Evolutionary conservation across 2,797 vertebrate genomes (phyloP).

Genomic region (Micromesistius poutassou): DNA sequence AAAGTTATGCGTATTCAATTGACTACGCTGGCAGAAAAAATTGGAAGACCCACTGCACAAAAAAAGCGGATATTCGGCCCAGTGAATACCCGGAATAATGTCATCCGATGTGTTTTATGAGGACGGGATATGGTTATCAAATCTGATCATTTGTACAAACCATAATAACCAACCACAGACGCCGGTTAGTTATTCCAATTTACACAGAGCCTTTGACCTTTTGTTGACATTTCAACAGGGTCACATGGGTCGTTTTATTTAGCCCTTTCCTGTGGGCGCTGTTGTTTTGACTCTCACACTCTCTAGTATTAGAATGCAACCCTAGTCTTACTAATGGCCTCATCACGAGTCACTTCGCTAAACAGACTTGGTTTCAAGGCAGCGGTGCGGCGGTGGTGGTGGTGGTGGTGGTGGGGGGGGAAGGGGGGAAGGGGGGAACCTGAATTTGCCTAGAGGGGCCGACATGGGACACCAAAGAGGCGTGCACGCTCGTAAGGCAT

Average conservation of each 20-base stretch:
- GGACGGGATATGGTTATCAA: no score
- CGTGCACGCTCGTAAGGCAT: slow-evolving; percentile 38
- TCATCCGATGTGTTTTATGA: no score
- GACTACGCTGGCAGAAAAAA: no score
- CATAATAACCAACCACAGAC: background rate
- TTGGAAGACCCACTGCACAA: no score
- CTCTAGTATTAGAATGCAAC: slow-evolving; percentile 28
- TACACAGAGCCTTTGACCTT: background rate
- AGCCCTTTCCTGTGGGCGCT: slow-evolving; percentile 10
- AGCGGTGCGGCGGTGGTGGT: background rate
- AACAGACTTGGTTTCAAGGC: background rate
- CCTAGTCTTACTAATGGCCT: slow-evolving; percentile 20
- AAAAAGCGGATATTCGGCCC: no score
- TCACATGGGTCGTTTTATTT: background rate
- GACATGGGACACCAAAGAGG: slow-evolving; percentile 66
- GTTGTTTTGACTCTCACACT: slow-evolving; percentile 42
- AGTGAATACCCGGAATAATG: no score
- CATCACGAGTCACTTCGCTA: slow-evolving; percentile 24
- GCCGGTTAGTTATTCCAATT: background rate
- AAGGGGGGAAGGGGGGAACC: background rate
- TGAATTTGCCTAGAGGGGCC: slow-evolving; percentile 46
- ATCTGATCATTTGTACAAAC: background rate
- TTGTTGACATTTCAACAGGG: background rate
- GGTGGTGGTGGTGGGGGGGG: background rate
- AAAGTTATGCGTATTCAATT: no score